Evolutionary conservation across 1,140 invertebrate genomes (phyloP).

Genomic region (Zaprionus nigranus): DNA sequence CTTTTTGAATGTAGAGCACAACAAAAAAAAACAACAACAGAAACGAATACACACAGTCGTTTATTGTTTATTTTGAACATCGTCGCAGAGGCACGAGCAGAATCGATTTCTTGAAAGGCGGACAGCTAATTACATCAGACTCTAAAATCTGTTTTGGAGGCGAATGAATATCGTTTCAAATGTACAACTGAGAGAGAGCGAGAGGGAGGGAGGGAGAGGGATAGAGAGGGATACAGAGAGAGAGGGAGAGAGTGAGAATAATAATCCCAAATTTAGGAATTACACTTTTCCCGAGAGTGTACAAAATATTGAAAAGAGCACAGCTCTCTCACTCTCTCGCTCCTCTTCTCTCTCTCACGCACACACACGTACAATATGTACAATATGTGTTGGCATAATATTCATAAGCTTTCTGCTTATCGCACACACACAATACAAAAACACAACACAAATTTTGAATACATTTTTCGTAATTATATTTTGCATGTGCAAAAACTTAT

Average conservation of each 20-base stretch:
- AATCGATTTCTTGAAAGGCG: slow-evolving; percentile 48
- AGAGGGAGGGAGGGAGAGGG: not conserved
- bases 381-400: slow-evolving; percentile 62
- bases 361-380: slow-evolving; percentile 24
- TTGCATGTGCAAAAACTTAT: slow-evolving; percentile 31
- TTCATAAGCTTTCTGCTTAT: slow-evolving; percentile 71
- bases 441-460: slow-evolving; percentile 33
- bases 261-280: slow-evolving; percentile 58
- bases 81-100: slow-evolving; percentile 18
- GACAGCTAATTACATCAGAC: slow-evolving; percentile 69
- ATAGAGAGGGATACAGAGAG: not conserved
- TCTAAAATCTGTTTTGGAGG: slow-evolving; percentile 54
- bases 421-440: slow-evolving; percentile 7
- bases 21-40: not conserved
- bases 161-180: slow-evolving; percentile 25
- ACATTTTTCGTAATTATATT: slow-evolving; percentile 50
- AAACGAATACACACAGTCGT: not conserved
- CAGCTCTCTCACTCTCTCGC: not conserved
- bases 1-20: not conserved
- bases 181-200: not conserved
- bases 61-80: not conserved
- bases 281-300: slow-evolving; percentile 22
- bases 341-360: slow-evolving; percentile 5
- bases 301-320: slow-evolving; percentile 11
- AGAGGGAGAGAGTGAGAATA: slow-evolving; percentile 10